Evolutionary conservation across 2,797 vertebrate genomes (phyloP), one percentile per base, ranked within the genome.

Genomic region (Manis pentadactyla): DNA sequence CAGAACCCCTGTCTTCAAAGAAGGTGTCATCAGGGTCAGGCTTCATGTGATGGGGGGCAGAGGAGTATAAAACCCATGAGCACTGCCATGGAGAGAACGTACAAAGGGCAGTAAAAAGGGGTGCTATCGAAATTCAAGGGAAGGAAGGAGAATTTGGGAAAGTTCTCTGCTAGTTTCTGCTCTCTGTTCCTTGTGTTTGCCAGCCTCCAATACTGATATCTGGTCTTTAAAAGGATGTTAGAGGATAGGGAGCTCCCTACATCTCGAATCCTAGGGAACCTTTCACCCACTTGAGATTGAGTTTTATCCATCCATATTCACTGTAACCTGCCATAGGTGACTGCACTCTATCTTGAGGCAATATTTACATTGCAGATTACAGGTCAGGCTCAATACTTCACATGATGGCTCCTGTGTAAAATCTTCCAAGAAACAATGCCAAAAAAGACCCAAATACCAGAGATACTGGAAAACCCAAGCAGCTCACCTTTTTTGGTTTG

Each of bases 401-500:
- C 6, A 82, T 14, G 4, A 2, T 7, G 14, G 0, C 0, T 87
- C 13, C 51, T 34, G 69, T 93, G 21, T 86, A 17, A 64, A 74
- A 55, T 66, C 34, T 14, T 85, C 17, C 5, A 42, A 83, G 75
- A 90, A 37, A 0, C 7, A 68, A 29, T 25, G 53, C 1, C 17
- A 57, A 85, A 75, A 79, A 83, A 86, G 5, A 66, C 14, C 0
- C 19, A 64, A 92, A 59, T 77, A 10, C 17, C 27, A 88, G 27
- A 69, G 29, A 46, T n/a, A 7, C 2, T 94, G 34, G 77, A 69
- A 95, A 90, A 92, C 3, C 25, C 42, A 87, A 64, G 31, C 29
- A 85, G 46, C 1, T 75, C 13, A 87, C 42, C 1, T 78, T 46
- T 46, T 37, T 68, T 57, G 64, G 31, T 78, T 21, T 57, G 81